Evolutionary conservation across 1,140 invertebrate genomes (phyloP).

Genomic region (Alviniconcha marisindica): DNA sequence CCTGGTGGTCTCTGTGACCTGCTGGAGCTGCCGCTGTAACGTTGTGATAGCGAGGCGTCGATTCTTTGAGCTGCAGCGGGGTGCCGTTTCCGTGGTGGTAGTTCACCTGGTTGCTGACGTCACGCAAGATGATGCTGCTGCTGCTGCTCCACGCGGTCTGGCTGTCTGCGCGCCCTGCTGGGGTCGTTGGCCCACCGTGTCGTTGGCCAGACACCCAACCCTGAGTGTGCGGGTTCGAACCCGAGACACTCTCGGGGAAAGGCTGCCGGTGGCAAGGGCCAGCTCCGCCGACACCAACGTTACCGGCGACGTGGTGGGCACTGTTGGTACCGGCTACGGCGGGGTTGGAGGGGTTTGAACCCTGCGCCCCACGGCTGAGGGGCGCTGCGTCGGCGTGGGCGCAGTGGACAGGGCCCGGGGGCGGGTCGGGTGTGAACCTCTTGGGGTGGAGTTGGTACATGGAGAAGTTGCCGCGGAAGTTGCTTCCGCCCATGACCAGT

Average conservation of each 20-base stretch:
- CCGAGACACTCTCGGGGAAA: too few species aligned
- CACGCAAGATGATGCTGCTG: not conserved
- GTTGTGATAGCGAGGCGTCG: not conserved
- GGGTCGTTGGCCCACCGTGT: not conserved
- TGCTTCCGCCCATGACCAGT: constrained; percentile 39
- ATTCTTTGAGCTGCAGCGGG: not conserved
- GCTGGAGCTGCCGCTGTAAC: not conserved
- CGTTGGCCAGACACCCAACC: too few species aligned
- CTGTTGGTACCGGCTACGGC: too few species aligned
- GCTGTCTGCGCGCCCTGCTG: not conserved
- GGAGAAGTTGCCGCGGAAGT: constrained; percentile 45
- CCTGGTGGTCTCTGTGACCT: not conserved
- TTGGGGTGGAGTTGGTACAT: constrained; percentile 43
- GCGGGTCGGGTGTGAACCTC: constrained; percentile 30
- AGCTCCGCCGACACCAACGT: too few species aligned
- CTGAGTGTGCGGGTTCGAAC: too few species aligned
- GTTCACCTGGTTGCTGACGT: too few species aligned
- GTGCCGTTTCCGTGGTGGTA: not conserved
- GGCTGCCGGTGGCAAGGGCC: too few species aligned
- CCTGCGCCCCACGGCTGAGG: too few species aligned
- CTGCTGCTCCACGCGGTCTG: not conserved
- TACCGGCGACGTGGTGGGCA: too few species aligned
- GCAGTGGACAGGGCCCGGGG: not conserved
- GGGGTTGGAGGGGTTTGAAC: too few species aligned
- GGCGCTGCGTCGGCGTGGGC: not conserved